Evolutionary conservation across 1,140 invertebrate species (phyloP).

Genomic region (Pachyrhynchus sulphureomaculatus): DNA sequence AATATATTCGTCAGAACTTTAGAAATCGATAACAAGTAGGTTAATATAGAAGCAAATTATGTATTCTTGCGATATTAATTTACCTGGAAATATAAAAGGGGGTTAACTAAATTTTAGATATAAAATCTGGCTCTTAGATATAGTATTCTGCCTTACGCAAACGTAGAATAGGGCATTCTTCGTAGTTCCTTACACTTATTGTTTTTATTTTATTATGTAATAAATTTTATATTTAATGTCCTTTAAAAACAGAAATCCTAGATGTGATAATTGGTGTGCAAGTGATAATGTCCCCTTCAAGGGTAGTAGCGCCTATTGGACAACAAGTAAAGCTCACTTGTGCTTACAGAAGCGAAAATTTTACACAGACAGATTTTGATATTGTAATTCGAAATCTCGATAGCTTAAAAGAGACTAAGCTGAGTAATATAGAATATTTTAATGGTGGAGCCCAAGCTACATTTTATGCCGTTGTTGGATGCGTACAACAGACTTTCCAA

Average conservation of each 20-base stretch:
- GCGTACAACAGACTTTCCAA: slow-evolving; percentile 39
- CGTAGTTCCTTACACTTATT: too few species aligned
- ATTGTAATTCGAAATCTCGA: slow-evolving; percentile 22
- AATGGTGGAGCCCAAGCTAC: slow-evolving; percentile 16
- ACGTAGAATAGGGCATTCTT: too few species aligned
- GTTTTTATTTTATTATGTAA: too few species aligned
- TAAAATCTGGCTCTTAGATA: too few species aligned
- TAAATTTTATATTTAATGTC: too few species aligned
- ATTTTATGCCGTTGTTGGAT: slow-evolving; percentile 44
- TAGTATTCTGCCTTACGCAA: too few species aligned
- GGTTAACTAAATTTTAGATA: too few species aligned
- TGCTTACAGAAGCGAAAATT: slow-evolving; percentile 51
- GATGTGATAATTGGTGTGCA: slow-evolving; percentile 51
- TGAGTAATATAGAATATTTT: slow-evolving; percentile 14
- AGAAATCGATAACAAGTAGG: too few species aligned
- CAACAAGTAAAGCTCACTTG: slow-evolving; percentile 54
- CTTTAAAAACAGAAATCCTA: not conserved
- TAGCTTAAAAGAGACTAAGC: not conserved
- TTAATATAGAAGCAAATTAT: too few species aligned
- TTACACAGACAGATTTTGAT: slow-evolving; percentile 11
- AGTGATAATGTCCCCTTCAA: slow-evolving; percentile 57
- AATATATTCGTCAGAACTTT: too few species aligned
- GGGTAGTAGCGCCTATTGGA: slow-evolving; percentile 48
- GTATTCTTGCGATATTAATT: too few species aligned
- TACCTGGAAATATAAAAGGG: too few species aligned